Evolutionary conservation across 2,888 invertebrate genomes (phyloP).

Genomic region (Chaetogeoica ovagalla): DNA sequence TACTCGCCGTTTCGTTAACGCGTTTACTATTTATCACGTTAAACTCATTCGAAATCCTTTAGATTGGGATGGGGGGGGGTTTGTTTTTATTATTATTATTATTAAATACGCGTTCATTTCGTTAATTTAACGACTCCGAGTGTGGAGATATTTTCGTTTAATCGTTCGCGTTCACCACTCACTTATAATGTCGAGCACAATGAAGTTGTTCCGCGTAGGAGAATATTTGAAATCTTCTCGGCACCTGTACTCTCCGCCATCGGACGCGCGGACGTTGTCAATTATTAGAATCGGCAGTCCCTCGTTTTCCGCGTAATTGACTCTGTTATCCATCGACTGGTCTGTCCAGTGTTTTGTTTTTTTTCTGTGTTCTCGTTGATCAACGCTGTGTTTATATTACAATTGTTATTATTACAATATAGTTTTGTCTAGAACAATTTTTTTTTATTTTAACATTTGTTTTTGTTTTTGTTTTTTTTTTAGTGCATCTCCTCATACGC

Average conservation of each 20-base stretch:
- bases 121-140: no score
- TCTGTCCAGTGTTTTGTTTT: slow-evolving; percentile 17
- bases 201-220: slow-evolving; percentile 45
- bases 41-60: no score
- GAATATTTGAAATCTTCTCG: slow-evolving; percentile 47
- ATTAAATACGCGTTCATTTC: no score
- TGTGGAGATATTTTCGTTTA: no score
- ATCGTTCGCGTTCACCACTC: not conserved
- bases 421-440: no score
- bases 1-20: no score
- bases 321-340: not conserved
- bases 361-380: not conserved
- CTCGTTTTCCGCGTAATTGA: slow-evolving; percentile 12
- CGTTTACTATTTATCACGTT: no score
- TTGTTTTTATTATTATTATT: no score
- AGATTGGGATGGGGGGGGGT: no score
- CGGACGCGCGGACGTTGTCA: slow-evolving; percentile 1
- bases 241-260: slow-evolving; percentile 41
- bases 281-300: slow-evolving; percentile 19
- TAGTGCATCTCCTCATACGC: no score
- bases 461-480: no score
- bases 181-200: slow-evolving; percentile 32
- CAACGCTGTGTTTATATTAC: slow-evolving; percentile 10
- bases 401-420: not conserved
- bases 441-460: no score